Evolutionary conservation across 1,140 invertebrate genomes (phyloP).

Genomic region (roundworm (Caenorhabditis elegans)): DNA sequence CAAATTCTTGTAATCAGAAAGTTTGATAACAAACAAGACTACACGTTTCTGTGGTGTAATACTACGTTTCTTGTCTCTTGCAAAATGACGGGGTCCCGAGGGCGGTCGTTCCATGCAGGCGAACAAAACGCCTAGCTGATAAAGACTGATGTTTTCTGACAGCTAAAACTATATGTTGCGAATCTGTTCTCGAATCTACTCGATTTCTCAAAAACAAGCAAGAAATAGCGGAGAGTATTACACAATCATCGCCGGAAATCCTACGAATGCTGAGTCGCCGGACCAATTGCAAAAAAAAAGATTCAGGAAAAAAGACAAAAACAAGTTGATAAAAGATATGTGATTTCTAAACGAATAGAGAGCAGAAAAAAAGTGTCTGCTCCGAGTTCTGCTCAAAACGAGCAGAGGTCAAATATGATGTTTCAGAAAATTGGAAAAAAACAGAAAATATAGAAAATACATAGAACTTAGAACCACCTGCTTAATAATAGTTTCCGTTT

Average conservation of each 20-base stretch:
- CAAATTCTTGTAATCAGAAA: background rate
- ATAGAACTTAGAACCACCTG: no score
- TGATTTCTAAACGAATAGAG: no score
- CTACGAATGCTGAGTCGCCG: background rate
- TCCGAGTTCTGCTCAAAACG: background rate
- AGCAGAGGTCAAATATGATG: background rate
- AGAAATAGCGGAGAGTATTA: background rate
- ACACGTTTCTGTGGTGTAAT: background rate
- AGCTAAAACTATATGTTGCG: background rate
- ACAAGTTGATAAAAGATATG: no score
- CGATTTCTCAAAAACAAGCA: background rate
- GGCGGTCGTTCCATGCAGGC: slow-evolving; percentile 1
- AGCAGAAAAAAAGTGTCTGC: no score
- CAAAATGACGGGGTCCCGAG: background rate
- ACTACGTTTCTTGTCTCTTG: background rate
- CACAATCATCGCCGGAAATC: background rate
- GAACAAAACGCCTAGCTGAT: slow-evolving; percentile 5
- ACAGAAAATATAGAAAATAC: no score
- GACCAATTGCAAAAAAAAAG: background rate
- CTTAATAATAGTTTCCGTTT: background rate
- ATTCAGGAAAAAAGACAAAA: background rate
- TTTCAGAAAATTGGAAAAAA: background rate
- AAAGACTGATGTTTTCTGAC: slow-evolving; percentile 12
- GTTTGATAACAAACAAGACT: background rate
- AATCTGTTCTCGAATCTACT: background rate